Evolutionary conservation across 2,797 vertebrate genomes (phyloP), one percentile per base, ranked within the genome.

Genomic region (Urocyon cinereoargenteus): DNA sequence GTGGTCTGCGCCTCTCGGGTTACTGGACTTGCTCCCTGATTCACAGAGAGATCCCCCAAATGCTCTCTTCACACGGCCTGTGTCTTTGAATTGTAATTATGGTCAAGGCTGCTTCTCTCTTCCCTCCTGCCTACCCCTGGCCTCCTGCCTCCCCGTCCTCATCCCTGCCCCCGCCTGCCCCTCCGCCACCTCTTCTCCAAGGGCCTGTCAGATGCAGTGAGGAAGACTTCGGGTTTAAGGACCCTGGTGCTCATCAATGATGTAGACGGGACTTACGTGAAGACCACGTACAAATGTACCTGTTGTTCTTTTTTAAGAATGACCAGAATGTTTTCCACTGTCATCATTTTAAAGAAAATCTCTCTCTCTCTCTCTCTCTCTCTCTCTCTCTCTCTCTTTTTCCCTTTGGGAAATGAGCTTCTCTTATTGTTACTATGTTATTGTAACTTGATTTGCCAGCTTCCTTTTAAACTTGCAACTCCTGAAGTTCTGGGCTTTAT

Each of bases 341-440:
- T 88, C 62, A 64, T 31, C 26, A 34, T 96, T 98, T 96, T 94
- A 89, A 97, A 97, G 96, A 93, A 49, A 90, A 87, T 83, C n/a
- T 75, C 10, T 66, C n/a, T 75, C 9, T 57, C 12, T 36, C 36
- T 51, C 40, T 40, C 40, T 6, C 40, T 40, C 40, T 40, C 40
- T 45, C 40, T 45, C 40, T 45, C 7, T 40, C 6, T n/a, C n/a
- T n/a, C n/a, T n/a, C n/a, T 64, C 72, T 18, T 53, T 62, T 62
- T 53, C 57, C 88, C 59, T 91, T 97, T 96, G 45, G 75, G 28
- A 96, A 55, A 84, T 92, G n/a, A 90, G 34, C 26, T 94, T 95
- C 68, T 66, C 40, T 5, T 70, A 13, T 5, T 94, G 28, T 92
- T 88, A 34, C 36, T 62, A 12, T 91, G 9, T 68, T 72, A 28